Evolutionary conservation across 2,797 vertebrate genomes (phyloP).

Genomic region (Thalassophryne amazonica): DNA sequence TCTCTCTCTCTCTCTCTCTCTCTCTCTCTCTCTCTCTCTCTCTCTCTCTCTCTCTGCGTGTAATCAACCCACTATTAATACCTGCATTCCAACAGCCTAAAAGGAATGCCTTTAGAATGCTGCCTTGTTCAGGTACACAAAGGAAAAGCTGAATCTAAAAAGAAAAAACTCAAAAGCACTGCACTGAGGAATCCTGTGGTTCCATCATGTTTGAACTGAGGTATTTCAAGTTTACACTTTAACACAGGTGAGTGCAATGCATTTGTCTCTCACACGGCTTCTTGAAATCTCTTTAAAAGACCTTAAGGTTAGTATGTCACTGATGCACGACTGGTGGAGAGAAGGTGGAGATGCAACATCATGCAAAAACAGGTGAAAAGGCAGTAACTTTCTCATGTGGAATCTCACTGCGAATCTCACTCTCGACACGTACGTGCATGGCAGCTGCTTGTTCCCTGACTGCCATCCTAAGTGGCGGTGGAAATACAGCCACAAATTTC

Average conservation of each 20-base stretch:
- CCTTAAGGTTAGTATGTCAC: too few species aligned
- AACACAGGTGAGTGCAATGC: conserved; percentile 6
- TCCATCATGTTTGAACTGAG: background rate
- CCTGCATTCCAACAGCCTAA: conserved; percentile 77
- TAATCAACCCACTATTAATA: conserved; percentile 75
- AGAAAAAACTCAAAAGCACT: conserved; percentile 17
- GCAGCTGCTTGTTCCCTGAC: too few species aligned
- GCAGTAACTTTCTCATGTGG: too few species aligned
- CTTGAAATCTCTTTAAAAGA: conserved; percentile 9
- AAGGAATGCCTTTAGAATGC: conserved; percentile 81
- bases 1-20: background rate
- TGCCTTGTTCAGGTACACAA: conserved; percentile 70
- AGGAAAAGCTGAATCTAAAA: conserved; percentile 33
- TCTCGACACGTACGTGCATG: too few species aligned
- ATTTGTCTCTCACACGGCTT: conserved; percentile 7
- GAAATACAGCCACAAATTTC: too few species aligned
- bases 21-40: conserved; percentile 9
- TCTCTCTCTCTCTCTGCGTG: conserved; percentile 42
- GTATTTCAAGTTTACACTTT: background rate
- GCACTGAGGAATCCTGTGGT: conserved; percentile 10
- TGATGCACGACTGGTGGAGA: too few species aligned
- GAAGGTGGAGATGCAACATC: too few species aligned
- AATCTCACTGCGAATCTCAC: too few species aligned
- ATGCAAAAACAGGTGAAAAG: too few species aligned
- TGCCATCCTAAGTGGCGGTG: too few species aligned